phyloP scores from a whole-genome alignment of 2,113 vertebrate genomes.

The Campylorhamphus procurvoides region DNA sequence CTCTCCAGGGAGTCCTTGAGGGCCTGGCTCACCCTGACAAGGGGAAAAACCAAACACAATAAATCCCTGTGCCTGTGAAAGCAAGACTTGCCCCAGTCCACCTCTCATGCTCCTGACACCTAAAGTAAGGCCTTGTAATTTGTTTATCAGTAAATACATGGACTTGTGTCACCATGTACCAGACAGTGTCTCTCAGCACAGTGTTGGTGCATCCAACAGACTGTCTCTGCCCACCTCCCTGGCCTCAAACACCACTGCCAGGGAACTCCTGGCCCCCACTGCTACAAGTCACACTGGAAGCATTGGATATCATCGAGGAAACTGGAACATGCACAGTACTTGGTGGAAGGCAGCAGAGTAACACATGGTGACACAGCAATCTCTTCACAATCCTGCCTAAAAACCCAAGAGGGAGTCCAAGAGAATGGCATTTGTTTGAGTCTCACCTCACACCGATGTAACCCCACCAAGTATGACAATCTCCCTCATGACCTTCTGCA shows the following conservation, averaged over 20 bases:
- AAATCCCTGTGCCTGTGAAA: background rate
- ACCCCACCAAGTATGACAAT: background rate
- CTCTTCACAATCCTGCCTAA: background rate
- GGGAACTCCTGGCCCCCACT: background rate
- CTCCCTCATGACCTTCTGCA: background rate
- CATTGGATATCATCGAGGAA: background rate
- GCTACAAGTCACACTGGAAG: background rate
- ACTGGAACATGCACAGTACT: background rate
- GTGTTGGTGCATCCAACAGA: too few relatives aligned
- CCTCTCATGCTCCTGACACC: background rate
- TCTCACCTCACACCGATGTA: background rate
- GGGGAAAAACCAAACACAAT: background rate
- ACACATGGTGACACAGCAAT: background rate
- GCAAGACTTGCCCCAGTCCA: background rate
- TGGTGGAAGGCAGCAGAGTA: background rate
- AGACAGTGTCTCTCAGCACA: background rate
- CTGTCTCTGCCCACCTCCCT: background rate
- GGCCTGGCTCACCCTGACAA: conserved; percentile 84
- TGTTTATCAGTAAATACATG: background rate
- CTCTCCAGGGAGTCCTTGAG: conserved; percentile 77
- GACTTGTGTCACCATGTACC: background rate
- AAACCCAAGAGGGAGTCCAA: background rate
- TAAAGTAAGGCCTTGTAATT: background rate
- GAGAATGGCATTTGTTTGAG: background rate
- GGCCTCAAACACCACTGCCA: background rate